A percentile compares a stretch with the other conserved stretches of the same genome.
Evolutionary conservation across 1,140 invertebrate genomes (phyloP).

Genomic region (Hesperophylax magnus): DNA sequence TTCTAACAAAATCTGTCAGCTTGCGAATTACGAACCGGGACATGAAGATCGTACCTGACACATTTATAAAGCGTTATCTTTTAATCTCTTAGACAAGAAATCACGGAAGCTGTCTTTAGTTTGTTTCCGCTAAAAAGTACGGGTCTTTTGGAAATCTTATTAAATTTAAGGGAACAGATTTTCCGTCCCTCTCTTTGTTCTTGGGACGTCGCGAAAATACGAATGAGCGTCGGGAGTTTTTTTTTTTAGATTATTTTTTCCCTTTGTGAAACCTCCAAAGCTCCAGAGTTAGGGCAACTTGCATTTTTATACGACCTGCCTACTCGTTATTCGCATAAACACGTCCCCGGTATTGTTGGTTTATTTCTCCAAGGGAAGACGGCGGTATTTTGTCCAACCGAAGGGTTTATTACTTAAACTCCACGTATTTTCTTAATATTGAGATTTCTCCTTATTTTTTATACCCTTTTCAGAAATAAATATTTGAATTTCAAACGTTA

Average conservation of each 20-base stretch:
- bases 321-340: conserved; percentile 48
- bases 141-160: conserved; percentile 43
- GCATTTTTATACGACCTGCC: conserved; percentile 42
- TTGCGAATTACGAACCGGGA: conserved; percentile 25
- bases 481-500: too few species aligned
- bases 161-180: conserved; percentile 51
- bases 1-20: conserved; percentile 18
- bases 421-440: not conserved
- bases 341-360: conserved; percentile 33
- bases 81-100: conserved; percentile 47
- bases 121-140: conserved; percentile 11
- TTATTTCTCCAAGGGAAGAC: conserved; percentile 14
- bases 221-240: conserved; percentile 48
- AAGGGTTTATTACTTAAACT: not conserved
- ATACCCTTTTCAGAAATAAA: too few species aligned
- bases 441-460: not conserved
- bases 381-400: conserved; percentile 15
- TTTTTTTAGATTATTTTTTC: conserved; percentile 48
- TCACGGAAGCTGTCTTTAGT: conserved; percentile 39
- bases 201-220: conserved; percentile 46
- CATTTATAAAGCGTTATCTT: conserved; percentile 44
- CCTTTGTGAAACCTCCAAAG: conserved; percentile 41
- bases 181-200: conserved; percentile 33
- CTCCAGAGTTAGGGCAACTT: conserved; percentile 30
- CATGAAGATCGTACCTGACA: conserved; percentile 47